These are phyloP conservation scores for Vombatus ursinus DNA, from an alignment of 2,113 vertebrate species.

Conservation along the genomic window DNA sequence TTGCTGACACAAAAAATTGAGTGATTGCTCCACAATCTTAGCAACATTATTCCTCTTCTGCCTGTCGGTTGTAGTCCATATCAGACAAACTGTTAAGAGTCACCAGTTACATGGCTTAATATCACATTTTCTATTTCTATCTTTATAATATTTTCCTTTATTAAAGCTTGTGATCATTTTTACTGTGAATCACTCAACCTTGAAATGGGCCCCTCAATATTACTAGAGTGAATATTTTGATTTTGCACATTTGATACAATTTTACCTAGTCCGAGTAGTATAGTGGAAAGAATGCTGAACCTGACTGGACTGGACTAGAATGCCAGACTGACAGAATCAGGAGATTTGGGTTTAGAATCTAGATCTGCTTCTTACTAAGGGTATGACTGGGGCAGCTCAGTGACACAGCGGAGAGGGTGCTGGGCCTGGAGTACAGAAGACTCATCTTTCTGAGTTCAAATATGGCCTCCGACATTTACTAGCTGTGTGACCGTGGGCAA, in stretches of 20 bases:
- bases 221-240: constrained; percentile 7
- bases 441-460: neutral
- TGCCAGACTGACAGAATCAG: neutral
- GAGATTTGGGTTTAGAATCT: neutral
- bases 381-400: neutral
- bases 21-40: neutral
- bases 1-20: neutral
- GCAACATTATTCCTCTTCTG: neutral
- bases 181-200: constrained; percentile 8
- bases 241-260: constrained; percentile 16
- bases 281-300: neutral
- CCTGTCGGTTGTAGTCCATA: neutral
- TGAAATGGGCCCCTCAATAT: neutral
- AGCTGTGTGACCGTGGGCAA: neutral
- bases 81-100: neutral
- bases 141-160: neutral
- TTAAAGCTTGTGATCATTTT: constrained; percentile 1
- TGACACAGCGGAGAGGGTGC: neutral
- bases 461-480: too few relatives aligned
- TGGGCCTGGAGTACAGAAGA: neutral
- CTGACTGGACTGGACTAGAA: neutral
- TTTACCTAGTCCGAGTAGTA: neutral
- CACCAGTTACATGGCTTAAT: neutral
- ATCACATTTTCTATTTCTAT: neutral
- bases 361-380: neutral